These are phyloP conservation scores for Spizaetus ornatus DNA, from an alignment of 2,113 vertebrate species.

Conservation along the genomic window DNA sequence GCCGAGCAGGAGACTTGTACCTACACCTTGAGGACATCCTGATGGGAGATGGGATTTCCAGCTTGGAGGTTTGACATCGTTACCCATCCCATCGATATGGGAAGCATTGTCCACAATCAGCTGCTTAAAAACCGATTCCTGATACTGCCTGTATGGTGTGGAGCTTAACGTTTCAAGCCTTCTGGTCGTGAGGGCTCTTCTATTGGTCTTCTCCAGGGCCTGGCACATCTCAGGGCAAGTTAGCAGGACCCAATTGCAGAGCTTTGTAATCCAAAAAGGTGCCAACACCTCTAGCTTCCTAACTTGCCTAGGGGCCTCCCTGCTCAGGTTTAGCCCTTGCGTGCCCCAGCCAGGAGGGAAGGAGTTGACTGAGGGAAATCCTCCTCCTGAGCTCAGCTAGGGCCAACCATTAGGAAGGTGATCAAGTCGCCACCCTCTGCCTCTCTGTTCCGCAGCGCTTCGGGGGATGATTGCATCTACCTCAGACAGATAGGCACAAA, in stretches of 20 bases:
- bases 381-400: neutral
- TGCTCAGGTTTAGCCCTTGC: neutral
- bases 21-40: neutral
- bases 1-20: neutral
- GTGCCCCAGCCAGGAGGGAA: neutral
- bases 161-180: neutral
- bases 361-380: neutral
- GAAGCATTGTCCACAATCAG: neutral
- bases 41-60: neutral
- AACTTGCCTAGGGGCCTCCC: neutral
- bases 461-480: neutral
- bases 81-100: neutral
- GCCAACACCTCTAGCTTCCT: neutral
- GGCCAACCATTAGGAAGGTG: neutral
- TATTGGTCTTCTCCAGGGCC: neutral
- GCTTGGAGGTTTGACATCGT: neutral
- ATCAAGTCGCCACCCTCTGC: neutral
- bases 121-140: neutral
- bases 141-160: rapidly evolving
- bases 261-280: neutral
- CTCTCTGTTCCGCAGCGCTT: neutral
- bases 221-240: neutral
- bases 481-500: neutral
- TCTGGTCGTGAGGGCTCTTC: neutral
- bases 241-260: neutral